Percentiles rank a stretch among this genome's conserved stretches.
phyloP scores from a whole-genome alignment of 2,113 vertebrate genomes.

The Nerophis lumbriciformis region DNA sequence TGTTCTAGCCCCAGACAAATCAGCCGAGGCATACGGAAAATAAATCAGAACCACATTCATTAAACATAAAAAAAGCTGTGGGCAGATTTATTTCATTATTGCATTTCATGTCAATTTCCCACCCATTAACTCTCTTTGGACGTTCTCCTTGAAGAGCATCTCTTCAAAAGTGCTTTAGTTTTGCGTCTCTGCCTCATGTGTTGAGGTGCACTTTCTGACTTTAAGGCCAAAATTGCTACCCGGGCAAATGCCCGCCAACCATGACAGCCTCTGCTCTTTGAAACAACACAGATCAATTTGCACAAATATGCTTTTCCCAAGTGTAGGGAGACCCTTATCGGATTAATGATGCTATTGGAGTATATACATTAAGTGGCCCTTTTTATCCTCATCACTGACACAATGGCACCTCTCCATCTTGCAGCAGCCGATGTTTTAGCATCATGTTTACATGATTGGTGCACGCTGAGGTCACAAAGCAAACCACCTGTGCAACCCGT shows the following conservation, averaged over 20 bases:
- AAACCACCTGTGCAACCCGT: conserved; percentile 48
- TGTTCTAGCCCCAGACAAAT: conserved; percentile 58
- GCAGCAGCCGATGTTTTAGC: conserved; percentile 39
- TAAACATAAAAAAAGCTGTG: conserved; percentile 63
- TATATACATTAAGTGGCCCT: conserved; percentile 27
- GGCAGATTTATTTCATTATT: conserved; percentile 70
- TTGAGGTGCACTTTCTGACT: conserved; percentile 29
- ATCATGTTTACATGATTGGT: conserved; percentile 12
- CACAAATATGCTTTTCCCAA: conserved; percentile 46
- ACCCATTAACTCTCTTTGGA: conserved; percentile 22
- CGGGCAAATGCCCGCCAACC: conserved; percentile 49
- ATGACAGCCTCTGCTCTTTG: conserved; percentile 39
- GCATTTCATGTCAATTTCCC: conserved; percentile 42
- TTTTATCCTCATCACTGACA: conserved; percentile 34
- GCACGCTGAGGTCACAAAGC: conserved; percentile 45
- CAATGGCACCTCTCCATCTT: conserved; percentile 24
- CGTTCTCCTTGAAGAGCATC: conserved; percentile 12
- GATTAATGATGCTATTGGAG: conserved; percentile 55
- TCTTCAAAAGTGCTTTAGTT: conserved; percentile 19
- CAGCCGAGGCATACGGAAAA: conserved; percentile 62
- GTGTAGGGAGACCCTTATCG: conserved; percentile 39
- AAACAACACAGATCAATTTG: conserved; percentile 63
- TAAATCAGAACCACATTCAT: conserved; percentile 66
- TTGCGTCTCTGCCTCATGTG: conserved; percentile 47
- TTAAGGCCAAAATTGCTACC: conserved; percentile 45